A percentile compares a stretch with the other conserved stretches of the same genome.
Conservation (phyloP, 2,113 vertebrate genomes). For the Eidolon helvum region DNA sequence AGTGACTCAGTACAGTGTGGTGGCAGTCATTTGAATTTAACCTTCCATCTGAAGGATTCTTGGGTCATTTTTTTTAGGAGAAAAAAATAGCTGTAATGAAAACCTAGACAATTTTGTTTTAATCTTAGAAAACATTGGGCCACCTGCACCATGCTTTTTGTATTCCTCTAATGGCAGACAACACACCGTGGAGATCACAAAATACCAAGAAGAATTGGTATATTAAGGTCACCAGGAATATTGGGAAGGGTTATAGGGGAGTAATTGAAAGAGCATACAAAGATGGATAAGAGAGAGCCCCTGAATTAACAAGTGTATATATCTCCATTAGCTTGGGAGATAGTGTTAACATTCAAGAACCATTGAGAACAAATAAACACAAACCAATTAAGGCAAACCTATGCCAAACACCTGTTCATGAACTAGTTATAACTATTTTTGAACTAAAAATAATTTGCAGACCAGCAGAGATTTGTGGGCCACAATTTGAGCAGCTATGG, state of each 20-base stretch:
- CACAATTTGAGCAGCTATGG: not conserved
- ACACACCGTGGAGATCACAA: not conserved
- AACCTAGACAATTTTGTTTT: not conserved
- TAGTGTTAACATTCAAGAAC: not conserved
- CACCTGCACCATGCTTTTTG: not conserved
- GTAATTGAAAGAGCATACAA: not conserved
- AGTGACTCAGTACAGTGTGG: not conserved
- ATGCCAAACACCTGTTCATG: not conserved
- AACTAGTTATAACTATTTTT: not conserved
- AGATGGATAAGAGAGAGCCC: not conserved
- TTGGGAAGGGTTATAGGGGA: not conserved
- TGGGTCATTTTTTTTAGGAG: not conserved
- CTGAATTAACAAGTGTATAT: not conserved
- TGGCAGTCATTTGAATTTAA: not conserved
- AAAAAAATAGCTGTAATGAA: not conserved
- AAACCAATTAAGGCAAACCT: not conserved
- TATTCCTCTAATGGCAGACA: not conserved
- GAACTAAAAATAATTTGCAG: not conserved
- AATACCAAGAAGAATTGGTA: not conserved
- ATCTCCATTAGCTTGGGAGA: not conserved
- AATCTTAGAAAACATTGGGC: not conserved
- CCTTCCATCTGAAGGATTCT: not conserved
- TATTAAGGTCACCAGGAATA: not conserved
- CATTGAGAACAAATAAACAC: conserved; percentile 17
- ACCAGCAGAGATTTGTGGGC: not conserved